phyloP scores from a whole-genome alignment of 2,113 vertebrate species.

The Mus pahari region DNA sequence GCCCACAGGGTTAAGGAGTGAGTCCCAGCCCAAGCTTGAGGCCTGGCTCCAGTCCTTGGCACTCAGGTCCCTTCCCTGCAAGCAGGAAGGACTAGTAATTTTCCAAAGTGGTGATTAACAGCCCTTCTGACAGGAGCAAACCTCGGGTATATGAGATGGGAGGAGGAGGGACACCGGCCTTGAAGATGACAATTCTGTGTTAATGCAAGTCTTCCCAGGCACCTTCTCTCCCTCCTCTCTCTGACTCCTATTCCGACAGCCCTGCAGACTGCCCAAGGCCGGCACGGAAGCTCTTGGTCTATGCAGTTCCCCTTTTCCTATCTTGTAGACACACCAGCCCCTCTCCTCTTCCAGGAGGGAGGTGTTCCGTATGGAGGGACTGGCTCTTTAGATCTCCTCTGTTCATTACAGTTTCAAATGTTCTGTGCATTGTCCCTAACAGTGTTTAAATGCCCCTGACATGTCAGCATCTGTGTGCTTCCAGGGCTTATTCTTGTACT shows the following conservation, averaged over 20 bases:
- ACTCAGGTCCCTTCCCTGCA: neutral
- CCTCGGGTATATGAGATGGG: neutral
- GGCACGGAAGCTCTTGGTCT: neutral
- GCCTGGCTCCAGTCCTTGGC: neutral
- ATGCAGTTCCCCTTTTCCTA: neutral
- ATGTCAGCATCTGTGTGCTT: neutral
- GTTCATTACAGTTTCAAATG: neutral
- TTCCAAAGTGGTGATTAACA: neutral
- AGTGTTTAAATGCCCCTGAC: neutral
- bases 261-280: neutral
- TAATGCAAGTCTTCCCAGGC: neutral
- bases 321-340: rapidly evolving
- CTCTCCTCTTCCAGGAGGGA: neutral
- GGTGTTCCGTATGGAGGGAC: rapidly evolving
- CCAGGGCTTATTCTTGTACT: neutral
- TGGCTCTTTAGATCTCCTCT: neutral
- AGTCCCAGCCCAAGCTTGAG: neutral
- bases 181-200: neutral
- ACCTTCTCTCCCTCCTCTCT: neutral
- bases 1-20: neutral
- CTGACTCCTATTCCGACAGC: neutral
- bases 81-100: neutral
- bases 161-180: neutral
- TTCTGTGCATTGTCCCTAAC: neutral
- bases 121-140: neutral